Conservation (phyloP, 1,140 invertebrate species). For the Dinoponera quadriceps region DNA sequence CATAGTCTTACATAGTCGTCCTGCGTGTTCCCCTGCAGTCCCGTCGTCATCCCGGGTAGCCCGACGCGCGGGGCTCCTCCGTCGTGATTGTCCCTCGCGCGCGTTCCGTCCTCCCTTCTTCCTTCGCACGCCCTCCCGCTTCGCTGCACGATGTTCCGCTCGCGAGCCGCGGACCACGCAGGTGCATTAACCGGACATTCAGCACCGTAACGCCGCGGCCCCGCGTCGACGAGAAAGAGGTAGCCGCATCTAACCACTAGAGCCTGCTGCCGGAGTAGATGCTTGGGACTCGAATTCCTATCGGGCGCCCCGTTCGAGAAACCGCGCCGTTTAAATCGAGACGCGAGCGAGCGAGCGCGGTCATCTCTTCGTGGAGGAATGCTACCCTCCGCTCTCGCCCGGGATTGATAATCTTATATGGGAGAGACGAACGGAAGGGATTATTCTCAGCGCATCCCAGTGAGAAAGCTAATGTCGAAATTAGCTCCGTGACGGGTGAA, state of each 20-base stretch:
- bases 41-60: constrained; percentile 62
- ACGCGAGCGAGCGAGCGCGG: constrained; percentile 25
- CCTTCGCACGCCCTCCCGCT: constrained; percentile 52
- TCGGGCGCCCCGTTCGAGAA: constrained; percentile 65
- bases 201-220: constrained; percentile 80
- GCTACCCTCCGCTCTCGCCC: constrained; percentile 24
- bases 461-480: too few relatives aligned
- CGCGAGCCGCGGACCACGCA: constrained; percentile 77
- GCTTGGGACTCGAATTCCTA: constrained; percentile 72
- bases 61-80: constrained; percentile 27
- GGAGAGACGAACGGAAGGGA: neutral
- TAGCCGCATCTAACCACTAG: constrained; percentile 63
- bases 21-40: neutral
- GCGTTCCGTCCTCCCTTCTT: constrained; percentile 65
- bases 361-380: constrained; percentile 53
- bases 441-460: too few relatives aligned
- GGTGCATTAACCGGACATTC: constrained; percentile 84
- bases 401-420: constrained; percentile 25
- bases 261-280: constrained; percentile 69
- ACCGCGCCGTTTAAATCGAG: constrained; percentile 65
- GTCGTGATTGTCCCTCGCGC: constrained; percentile 65
- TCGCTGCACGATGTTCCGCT: constrained; percentile 71
- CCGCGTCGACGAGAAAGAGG: constrained; percentile 69
- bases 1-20: constrained; percentile 20
- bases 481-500: too few relatives aligned